Base-by-base conservation (phyloP, 1,140 invertebrate genomes). In the Portunus trituberculatus region DNA sequence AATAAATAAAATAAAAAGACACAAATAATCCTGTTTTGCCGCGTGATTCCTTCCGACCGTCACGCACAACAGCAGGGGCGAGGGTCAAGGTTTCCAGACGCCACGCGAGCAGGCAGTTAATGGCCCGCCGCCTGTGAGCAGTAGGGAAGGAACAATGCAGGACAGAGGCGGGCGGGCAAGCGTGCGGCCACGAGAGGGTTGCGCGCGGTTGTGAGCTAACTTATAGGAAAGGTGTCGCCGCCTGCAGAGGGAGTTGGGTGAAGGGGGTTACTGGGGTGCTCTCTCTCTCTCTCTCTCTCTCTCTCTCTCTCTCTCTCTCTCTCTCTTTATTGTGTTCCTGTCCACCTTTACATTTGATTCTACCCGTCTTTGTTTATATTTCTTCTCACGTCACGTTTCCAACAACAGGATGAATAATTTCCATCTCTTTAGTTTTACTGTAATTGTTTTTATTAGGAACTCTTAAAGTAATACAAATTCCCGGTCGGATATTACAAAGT, bases 231-330 rank as follows among this genome's bases (percentile, higher is more conserved):
- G 67, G n/a, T 76, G 67, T 76, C 25, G 67, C 25, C 3, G 67
- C 67, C 67, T 76, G 67, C 67, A 76, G 67, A 20, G 67, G 20
- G 67, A n/a, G 67, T n/a, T 59, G 52, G 52, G 52, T 20, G 52
- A 59, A 59, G 52, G 52, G 52, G 52, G 52, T 59, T 14, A 59
- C 52, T 10, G 16, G 52, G 52, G 52, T 59, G 52, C 52, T 84
- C 83, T 84, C 83, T 84, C 83, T 84, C 83, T 84, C 83, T 84
- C 83, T 84, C 83, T 84, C 83, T 84, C 83, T 84, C 83, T 84
- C 83, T 84, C 83, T 84, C 83, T 84, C 83, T 84, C 83, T 84
- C 83, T 84, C 83, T 84, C 83, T 84, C 83, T 84, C 83, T 84
- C 83, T 84, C 83, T 84, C 83, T 84, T 87, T 28, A 39, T 12